Conservation (phyloP, 2,797 vertebrate species). For the Tragelaphus oryx region DNA sequence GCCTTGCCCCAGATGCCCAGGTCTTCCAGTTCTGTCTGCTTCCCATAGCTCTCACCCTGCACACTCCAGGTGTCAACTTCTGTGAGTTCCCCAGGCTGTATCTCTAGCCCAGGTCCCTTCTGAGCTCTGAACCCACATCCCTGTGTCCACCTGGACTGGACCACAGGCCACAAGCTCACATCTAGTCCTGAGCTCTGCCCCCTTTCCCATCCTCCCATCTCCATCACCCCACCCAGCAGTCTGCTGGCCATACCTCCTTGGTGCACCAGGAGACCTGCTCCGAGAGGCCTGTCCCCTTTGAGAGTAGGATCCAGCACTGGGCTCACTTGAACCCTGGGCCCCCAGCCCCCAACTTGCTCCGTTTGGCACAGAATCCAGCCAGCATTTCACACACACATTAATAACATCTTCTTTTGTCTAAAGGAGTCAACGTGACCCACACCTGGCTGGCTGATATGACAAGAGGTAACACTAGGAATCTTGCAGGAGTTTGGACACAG, state of each 20-base stretch:
- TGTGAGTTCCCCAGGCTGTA: not conserved
- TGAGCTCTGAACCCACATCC: not conserved
- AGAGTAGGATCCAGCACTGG: not conserved
- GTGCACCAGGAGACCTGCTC: not conserved
- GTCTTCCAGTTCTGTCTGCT: not conserved
- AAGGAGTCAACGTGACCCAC: not conserved
- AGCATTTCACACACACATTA: not conserved
- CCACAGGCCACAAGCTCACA: not conserved
- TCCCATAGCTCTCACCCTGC: not conserved
- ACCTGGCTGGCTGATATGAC: not conserved
- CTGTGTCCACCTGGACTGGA: not conserved
- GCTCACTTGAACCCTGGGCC: not conserved
- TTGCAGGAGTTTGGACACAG: conserved; percentile 6
- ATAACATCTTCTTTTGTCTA: not conserved
- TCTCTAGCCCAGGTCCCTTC: not conserved
- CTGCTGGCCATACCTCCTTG: not conserved
- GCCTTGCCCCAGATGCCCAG: not conserved
- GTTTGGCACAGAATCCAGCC: not conserved
- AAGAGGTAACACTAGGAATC: not conserved
- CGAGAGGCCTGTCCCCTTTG: not conserved
- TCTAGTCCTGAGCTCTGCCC: not conserved
- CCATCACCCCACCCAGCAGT: not conserved
- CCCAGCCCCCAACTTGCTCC: not conserved
- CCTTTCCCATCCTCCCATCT: not conserved
- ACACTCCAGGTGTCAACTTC: not conserved